phyloP scores from a whole-genome alignment of 2,113 vertebrate species.

The Gobiocypris rarus region DNA sequence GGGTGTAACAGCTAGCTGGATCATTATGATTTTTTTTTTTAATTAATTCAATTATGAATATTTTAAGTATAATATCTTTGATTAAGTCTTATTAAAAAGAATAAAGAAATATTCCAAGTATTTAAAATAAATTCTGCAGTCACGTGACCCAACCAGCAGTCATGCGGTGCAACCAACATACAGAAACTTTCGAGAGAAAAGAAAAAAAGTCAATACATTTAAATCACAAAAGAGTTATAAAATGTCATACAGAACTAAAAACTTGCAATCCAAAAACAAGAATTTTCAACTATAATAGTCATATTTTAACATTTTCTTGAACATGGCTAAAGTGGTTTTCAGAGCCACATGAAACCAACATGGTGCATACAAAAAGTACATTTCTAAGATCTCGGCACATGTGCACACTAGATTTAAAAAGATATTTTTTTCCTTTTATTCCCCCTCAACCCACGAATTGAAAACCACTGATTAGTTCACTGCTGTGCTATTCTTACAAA shows the following conservation, averaged over 20 bases:
- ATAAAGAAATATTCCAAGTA: too few relatives aligned
- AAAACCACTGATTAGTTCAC: constrained; percentile 3
- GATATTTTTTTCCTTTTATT: background rate
- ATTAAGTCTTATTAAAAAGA: too few relatives aligned
- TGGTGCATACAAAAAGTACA: background rate
- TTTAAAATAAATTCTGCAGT: background rate
- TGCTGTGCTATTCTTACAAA: constrained; percentile 3
- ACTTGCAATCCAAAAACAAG: background rate
- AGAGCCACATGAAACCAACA: background rate
- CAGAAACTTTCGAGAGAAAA: background rate
- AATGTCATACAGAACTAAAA: background rate
- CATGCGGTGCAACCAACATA: background rate
- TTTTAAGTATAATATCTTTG: too few relatives aligned
- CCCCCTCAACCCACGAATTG: background rate
- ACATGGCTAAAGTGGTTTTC: background rate
- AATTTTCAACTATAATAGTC: too few relatives aligned
- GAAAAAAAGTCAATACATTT: background rate
- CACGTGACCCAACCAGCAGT: background rate
- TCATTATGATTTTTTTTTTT: too few relatives aligned
- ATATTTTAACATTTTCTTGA: background rate
- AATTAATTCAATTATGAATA: too few relatives aligned
- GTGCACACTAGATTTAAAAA: background rate
- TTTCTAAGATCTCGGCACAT: background rate
- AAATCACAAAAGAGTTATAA: background rate
- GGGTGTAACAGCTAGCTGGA: too few relatives aligned